Evolutionary conservation across 2,113 vertebrate species (phyloP).

Genomic region (Naja naja): DNA sequence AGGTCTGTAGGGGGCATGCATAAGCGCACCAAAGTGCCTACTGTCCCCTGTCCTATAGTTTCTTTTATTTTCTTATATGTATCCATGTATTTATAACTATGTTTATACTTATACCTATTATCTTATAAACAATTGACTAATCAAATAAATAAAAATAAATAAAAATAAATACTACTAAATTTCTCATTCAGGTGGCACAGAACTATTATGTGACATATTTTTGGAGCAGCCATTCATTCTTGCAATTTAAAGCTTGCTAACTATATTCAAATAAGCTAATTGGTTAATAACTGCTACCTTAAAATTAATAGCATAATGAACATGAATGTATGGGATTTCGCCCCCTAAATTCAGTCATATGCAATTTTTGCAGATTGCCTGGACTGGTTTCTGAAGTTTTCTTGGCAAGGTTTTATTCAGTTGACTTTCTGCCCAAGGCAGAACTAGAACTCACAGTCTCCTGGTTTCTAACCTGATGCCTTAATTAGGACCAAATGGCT

Average conservation of each 20-base stretch:
- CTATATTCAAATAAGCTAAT: neutral
- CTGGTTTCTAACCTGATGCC: neutral
- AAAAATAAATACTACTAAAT: neutral
- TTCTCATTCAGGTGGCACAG: neutral
- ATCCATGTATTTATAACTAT: too few relatives aligned
- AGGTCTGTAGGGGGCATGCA: too few relatives aligned
- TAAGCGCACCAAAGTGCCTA: too few relatives aligned
- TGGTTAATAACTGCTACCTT: neutral
- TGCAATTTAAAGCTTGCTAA: neutral
- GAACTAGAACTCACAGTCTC: neutral
- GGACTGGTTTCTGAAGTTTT: neutral
- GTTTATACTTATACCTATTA: too few relatives aligned
- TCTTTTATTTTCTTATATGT: too few relatives aligned
- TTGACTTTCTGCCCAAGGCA: neutral
- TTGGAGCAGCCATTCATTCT: neutral
- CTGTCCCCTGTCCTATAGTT: too few relatives aligned
- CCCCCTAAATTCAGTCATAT: neutral
- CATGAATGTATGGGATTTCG: neutral
- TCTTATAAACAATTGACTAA: too few relatives aligned
- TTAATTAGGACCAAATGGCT: neutral
- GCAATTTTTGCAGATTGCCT: neutral
- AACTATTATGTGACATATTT: neutral
- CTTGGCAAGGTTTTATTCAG: neutral
- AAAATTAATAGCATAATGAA: neutral
- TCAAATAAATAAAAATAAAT: too few relatives aligned